Evolutionary conservation across 2,888 invertebrate species (phyloP), one percentile per base, ranked within the genome.

Genomic region (Ormyrus thymus): DNA sequence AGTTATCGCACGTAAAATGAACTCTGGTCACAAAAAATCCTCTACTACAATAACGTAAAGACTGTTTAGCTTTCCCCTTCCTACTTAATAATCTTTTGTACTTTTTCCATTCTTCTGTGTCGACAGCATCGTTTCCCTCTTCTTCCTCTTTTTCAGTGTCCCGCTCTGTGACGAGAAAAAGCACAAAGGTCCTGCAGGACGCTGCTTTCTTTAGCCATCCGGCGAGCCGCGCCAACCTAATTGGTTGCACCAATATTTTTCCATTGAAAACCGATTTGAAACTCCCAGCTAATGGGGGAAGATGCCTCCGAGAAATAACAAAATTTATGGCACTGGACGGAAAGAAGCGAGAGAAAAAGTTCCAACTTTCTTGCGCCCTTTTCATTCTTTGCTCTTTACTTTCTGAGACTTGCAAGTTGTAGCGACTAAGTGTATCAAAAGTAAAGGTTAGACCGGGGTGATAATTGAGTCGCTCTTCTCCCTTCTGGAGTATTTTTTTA

Each of bases 221-320:
- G 59, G n/a, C 43, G 9, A 15, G 29, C 29, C 56, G 13, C 50
- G 45, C 29, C 43, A 61, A 56, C 53, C 82, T 83, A 84, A 84
- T 84, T 84, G 81, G 81, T 82, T 78, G 81, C 77, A 79, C 74
- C 80, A 81, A 82, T 83, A 83, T 84, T 83, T 84, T 83, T 75
- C 80, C 81, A 83, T 80, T 80, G 81, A 79, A 81, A 83, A 83
- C 80, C 82, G 82, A 84, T 84, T 81, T 81, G n/a, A 65, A 43
- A 46, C 10, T n/a, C 29, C 7, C 50, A 13, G 61, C 55, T 72
- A 61, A 72, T 66, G 61, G 68, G 50, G 56, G 8, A 69, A 9
- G 66, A 64, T 51, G 58, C 62, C 69, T 74, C n/a, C 51, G 51
- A 48, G 70, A 69, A 74, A 74, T 74, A 65, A 74, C 73, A 70